These are phyloP conservation scores for Tetramorium alpestre DNA, from an alignment of 1,140 invertebrate genomes.

Conservation along the genomic window DNA sequence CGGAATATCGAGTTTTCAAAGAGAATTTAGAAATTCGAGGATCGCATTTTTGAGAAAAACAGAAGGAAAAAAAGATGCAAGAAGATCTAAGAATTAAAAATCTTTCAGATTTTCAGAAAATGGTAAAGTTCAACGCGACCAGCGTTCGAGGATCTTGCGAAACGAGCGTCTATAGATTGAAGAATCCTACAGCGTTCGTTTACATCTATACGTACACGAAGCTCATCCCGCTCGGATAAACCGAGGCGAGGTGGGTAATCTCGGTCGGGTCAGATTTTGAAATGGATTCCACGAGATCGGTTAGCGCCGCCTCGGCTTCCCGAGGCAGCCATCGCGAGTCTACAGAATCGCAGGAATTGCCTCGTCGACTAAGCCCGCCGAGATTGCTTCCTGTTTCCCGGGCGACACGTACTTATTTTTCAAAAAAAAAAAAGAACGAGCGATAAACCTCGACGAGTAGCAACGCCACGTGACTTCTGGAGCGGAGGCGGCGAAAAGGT, in stretches of 20 bases:
- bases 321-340: slow-evolving; percentile 26
- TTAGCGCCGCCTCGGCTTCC: slow-evolving; percentile 10
- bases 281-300: slow-evolving; percentile 53
- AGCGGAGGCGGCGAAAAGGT: neutral
- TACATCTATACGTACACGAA: slow-evolving; percentile 34
- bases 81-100: neutral
- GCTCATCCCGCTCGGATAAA: slow-evolving; percentile 52
- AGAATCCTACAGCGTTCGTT: slow-evolving; percentile 33
- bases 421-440: slow-evolving; percentile 2
- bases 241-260: slow-evolving; percentile 53
- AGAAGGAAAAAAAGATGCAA: neutral
- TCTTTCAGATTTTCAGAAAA: neutral
- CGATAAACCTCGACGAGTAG: slow-evolving; percentile 56
- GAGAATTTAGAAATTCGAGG: neutral
- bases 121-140: neutral
- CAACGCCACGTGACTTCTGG: slow-evolving; percentile 16
- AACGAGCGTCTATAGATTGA: neutral
- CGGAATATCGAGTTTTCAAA: neutral
- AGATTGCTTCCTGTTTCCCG: slow-evolving; percentile 76
- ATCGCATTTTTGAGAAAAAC: neutral
- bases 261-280: slow-evolving; percentile 66
- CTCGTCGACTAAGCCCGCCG: slow-evolving; percentile 70
- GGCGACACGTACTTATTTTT: slow-evolving; percentile 73
- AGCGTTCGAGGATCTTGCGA: neutral
- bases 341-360: slow-evolving; percentile 68